Conservation (phyloP, 30 jellyfish, hydroid and myxozoan genomes). For the Mastigias papua region DNA sequence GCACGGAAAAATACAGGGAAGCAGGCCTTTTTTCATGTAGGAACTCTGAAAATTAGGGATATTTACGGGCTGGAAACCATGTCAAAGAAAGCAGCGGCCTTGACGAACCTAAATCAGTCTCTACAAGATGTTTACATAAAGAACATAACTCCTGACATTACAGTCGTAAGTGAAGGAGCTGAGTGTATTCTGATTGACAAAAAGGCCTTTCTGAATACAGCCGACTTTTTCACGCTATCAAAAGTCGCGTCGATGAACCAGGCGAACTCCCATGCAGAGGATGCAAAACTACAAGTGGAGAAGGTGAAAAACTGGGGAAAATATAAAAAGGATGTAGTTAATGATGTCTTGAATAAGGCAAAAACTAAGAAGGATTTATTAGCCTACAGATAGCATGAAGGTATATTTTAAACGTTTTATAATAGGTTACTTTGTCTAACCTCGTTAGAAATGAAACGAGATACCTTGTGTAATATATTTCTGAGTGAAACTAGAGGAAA, state of each 20-base stretch:
- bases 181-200: slow-evolving; percentile 75
- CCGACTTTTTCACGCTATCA: slow-evolving; percentile 76
- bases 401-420: background rate
- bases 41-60: slow-evolving; percentile 56
- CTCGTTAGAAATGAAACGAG: too few species aligned
- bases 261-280: slow-evolving; percentile 54
- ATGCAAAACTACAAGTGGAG: slow-evolving; percentile 59
- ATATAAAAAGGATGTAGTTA: slow-evolving; percentile 39
- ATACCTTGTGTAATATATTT: too few species aligned
- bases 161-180: slow-evolving; percentile 75
- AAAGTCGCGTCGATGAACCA: slow-evolving; percentile 54
- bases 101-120: slow-evolving; percentile 18
- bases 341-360: slow-evolving; percentile 30
- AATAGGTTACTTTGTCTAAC: too few species aligned
- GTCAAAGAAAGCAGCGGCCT: slow-evolving; percentile 36
- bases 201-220: slow-evolving; percentile 50
- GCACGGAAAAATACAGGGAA: slow-evolving; percentile 3
- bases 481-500: too few species aligned
- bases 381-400: slow-evolving; percentile 20
- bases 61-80: slow-evolving; percentile 66
- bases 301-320: slow-evolving; percentile 59
- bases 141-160: background rate
- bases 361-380: slow-evolving; percentile 4
- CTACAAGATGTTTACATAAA: background rate
- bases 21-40: slow-evolving; percentile 64